phyloP scores from a whole-genome alignment of 2,113 vertebrate genomes.

The Pseudopipra pipra region DNA sequence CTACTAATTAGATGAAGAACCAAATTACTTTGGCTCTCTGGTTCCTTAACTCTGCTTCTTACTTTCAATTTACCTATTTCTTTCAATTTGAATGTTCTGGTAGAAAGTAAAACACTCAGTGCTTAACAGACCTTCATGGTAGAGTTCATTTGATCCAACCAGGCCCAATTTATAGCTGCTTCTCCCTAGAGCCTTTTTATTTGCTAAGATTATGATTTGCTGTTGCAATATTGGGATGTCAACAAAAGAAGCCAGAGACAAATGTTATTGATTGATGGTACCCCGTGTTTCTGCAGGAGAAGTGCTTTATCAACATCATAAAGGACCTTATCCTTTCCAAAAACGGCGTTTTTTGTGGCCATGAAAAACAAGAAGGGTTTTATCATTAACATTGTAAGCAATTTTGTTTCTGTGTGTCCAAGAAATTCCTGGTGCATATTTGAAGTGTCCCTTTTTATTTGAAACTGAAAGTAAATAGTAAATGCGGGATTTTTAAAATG shows the following conservation, averaged over 20 bases:
- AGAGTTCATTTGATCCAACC: constrained; percentile 67
- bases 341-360: constrained; percentile 1
- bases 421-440: not conserved
- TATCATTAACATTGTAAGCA: not conserved
- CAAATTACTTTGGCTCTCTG: not conserved
- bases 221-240: constrained; percentile 71
- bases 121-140: constrained; percentile 62
- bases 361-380: constrained; percentile 27
- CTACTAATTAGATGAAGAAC: constrained; percentile 24
- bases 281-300: constrained; percentile 54
- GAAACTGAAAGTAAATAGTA: not conserved
- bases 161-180: constrained; percentile 63
- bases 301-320: constrained; percentile 67
- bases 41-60: constrained; percentile 16
- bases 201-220: constrained; percentile 74
- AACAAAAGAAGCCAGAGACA: constrained; percentile 63
- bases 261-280: constrained; percentile 68
- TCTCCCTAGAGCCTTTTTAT: constrained; percentile 71
- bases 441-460: not conserved
- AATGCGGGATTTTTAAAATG: not conserved
- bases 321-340: constrained; percentile 58
- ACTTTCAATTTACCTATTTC: not conserved
- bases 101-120: constrained; percentile 40
- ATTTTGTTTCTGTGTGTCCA: not conserved
- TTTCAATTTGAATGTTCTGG: constrained; percentile 47